These are phyloP conservation scores for Furcifer pardalis DNA, from an alignment of 2,797 vertebrate genomes.

Conservation along the genomic window DNA sequence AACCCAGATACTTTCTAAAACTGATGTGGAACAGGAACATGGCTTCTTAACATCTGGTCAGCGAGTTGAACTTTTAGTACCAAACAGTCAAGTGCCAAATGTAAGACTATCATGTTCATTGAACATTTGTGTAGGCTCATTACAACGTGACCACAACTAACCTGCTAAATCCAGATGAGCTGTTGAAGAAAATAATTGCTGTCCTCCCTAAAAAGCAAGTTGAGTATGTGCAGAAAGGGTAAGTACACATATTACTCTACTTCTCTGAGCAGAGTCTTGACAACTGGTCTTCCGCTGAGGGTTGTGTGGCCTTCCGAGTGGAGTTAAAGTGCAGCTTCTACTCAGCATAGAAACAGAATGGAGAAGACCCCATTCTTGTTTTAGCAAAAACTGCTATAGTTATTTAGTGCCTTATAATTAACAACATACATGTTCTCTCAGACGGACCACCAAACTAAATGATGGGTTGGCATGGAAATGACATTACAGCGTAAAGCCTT, in stretches of 20 bases:
- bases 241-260: slow-evolving; percentile 58
- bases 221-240: slow-evolving; percentile 93
- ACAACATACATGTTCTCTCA: background rate
- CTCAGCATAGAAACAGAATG: background rate
- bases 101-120: background rate
- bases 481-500: background rate
- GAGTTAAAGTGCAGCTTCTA: background rate
- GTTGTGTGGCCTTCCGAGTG: background rate
- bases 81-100: background rate
- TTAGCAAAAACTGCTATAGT: background rate
- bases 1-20: background rate
- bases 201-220: slow-evolving; percentile 87
- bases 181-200: slow-evolving; percentile 87
- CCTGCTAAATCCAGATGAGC: slow-evolving; percentile 87
- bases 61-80: too few relatives aligned
- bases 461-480: too few relatives aligned
- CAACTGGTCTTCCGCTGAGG: background rate
- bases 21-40: background rate
- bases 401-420: background rate
- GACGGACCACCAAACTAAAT: too few relatives aligned
- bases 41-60: background rate
- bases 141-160: slow-evolving; percentile 93
- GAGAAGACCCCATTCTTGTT: background rate
- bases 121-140: slow-evolving; percentile 79
- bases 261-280: background rate